These are phyloP conservation scores for Cetoscarus ocellatus DNA, from an alignment of 2,797 vertebrate genomes.

Conservation along the genomic window DNA sequence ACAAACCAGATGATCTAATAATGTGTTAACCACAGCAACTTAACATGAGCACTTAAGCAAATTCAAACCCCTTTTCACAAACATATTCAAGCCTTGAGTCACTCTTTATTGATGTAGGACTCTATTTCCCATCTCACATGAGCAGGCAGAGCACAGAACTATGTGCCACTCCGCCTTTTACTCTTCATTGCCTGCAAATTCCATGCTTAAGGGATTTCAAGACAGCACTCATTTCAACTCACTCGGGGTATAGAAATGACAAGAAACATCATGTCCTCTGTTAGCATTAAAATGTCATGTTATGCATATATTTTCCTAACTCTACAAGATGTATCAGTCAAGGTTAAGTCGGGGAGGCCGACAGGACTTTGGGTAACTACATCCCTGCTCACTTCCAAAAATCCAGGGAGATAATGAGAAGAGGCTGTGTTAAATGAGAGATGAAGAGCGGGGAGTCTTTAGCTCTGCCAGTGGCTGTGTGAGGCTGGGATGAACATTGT, in stretches of 20 bases:
- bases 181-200: background rate
- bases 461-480: background rate
- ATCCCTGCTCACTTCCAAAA: constrained; percentile 6
- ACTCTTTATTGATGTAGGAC: background rate
- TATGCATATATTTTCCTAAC: constrained; percentile 5
- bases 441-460: background rate
- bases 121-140: constrained; percentile 8
- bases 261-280: constrained; percentile 1
- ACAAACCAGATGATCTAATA: constrained; percentile 56
- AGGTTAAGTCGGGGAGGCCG: constrained; percentile 5
- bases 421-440: background rate
- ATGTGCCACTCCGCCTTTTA: constrained; percentile 8
- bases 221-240: constrained; percentile 4
- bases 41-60: constrained; percentile 45
- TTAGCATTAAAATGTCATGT: constrained; percentile 12
- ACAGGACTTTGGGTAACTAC: background rate
- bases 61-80: constrained; percentile 28
- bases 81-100: constrained; percentile 2
- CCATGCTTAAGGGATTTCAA: constrained; percentile 8
- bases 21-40: constrained; percentile 48
- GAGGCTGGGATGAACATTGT: background rate
- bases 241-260: background rate
- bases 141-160: constrained; percentile 9
- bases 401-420: constrained; percentile 1
- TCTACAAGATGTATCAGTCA: constrained; percentile 5